Conservation (phyloP, 2,113 vertebrate species). For the Rhinichthys klamathensis region DNA sequence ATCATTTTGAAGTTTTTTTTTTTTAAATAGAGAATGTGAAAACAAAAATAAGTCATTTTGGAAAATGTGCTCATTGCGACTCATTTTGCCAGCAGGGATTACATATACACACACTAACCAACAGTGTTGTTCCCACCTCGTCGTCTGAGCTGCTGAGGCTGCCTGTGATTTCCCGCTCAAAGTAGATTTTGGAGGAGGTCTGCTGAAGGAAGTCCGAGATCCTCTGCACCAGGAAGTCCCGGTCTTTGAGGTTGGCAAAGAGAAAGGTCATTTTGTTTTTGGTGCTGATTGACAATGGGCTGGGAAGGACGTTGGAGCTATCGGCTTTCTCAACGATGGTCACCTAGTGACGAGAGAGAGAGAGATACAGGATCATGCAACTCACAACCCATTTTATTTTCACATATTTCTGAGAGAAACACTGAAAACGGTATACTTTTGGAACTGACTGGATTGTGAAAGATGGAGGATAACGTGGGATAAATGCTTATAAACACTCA, state of each 20-base stretch:
- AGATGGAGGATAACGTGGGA: not conserved
- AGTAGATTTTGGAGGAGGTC: constrained; percentile 90
- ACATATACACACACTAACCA: no score
- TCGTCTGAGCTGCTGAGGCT: constrained; percentile 91
- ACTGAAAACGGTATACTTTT: not conserved
- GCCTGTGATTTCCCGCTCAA: constrained; percentile 86
- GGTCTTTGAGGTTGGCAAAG: constrained; percentile 95
- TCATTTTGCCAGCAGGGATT: no score
- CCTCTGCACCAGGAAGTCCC: constrained; percentile 96
- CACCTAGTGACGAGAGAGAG: constrained; percentile 76
- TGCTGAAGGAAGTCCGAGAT: constrained; percentile 98
- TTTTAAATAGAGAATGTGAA: no score
- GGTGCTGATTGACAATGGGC: constrained; percentile 95
- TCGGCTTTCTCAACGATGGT: constrained; percentile 98
- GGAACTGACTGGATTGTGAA: not conserved
- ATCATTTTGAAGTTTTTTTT: no score
- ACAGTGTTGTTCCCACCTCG: constrained; percentile 77
- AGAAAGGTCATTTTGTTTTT: constrained; percentile 98
- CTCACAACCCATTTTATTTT: not conserved
- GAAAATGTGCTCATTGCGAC: no score
- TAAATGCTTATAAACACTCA: not conserved
- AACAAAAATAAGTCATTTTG: no score
- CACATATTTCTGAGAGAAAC: no score
- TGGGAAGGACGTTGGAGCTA: constrained; percentile 94
- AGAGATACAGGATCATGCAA: no score